Percentiles rank a stretch among this genome's conserved stretches.
phyloP scores from a whole-genome alignment of 2,113 vertebrate species.

The Plecotus auritus region DNA sequence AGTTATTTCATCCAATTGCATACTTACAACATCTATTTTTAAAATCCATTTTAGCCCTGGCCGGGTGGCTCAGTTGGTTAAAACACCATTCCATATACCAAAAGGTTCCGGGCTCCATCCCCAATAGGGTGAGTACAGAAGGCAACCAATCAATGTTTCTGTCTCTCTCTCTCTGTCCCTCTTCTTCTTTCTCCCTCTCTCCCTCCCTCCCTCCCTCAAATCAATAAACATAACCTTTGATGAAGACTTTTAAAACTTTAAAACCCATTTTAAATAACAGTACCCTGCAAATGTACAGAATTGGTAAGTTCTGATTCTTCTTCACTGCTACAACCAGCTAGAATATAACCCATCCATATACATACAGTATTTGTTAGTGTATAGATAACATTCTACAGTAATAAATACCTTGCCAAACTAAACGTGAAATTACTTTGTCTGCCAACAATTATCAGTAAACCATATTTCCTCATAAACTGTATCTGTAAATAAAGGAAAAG shows the following conservation, averaged over 20 bases:
- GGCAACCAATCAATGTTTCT: neutral
- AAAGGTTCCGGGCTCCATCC: neutral
- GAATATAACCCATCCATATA: neutral
- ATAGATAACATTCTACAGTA: neutral
- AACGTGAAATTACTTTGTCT: neutral
- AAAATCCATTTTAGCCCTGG: neutral
- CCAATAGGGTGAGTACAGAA: neutral
- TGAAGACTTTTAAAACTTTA: neutral
- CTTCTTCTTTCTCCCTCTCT: too few species aligned
- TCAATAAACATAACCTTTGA: neutral
- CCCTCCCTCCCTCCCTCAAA: neutral
- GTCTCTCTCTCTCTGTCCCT: too few species aligned
- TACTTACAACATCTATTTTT: neutral
- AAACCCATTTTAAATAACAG: neutral
- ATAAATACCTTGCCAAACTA: neutral
- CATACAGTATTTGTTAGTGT: neutral
- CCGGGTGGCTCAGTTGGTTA: neutral
- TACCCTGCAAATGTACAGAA: neutral
- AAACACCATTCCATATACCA: neutral
- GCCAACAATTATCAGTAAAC: neutral
- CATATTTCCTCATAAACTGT: neutral
- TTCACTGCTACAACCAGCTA: neutral
- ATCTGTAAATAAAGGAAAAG: neutral
- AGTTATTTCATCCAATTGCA: slow-evolving; percentile 16
- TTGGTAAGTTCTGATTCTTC: neutral